phyloP scores from a whole-genome alignment of 1,140 invertebrate species.

The Anastrepha obliqua region DNA sequence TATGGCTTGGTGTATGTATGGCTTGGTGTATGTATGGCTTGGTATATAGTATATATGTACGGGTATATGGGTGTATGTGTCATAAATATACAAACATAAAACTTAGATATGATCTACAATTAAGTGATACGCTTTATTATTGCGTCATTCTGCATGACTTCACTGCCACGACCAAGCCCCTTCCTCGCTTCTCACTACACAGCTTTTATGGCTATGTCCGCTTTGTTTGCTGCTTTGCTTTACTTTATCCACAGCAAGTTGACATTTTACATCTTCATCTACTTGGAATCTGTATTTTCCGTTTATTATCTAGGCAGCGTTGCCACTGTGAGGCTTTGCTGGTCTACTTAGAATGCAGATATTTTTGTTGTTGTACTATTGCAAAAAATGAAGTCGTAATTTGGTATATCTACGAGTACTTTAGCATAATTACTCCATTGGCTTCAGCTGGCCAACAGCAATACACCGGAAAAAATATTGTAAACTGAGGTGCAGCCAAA shows the following conservation, averaged over 20 bases:
- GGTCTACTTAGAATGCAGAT: background rate
- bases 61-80: background rate
- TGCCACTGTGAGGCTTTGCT: background rate
- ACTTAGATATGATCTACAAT: slow-evolving; percentile 30
- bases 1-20: too few relatives aligned
- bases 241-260: background rate
- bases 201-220: background rate
- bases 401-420: background rate
- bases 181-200: background rate
- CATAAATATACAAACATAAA: background rate
- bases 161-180: background rate
- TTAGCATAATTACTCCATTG: background rate
- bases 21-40: too few relatives aligned
- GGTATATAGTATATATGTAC: too few relatives aligned
- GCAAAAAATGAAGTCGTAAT: background rate
- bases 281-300: background rate
- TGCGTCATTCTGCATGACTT: slow-evolving; percentile 21
- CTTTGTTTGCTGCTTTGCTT: background rate
- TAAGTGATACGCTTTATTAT: background rate
- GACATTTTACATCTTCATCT: background rate
- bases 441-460: background rate
- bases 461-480: background rate
- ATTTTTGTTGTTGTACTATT: background rate
- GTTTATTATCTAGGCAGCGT: too few relatives aligned
- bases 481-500: too few relatives aligned